Percentiles rank a stretch among this genome's conserved stretches.
phyloP scores from a whole-genome alignment of 2,888 invertebrate species.

The Drosophila anomalata region DNA sequence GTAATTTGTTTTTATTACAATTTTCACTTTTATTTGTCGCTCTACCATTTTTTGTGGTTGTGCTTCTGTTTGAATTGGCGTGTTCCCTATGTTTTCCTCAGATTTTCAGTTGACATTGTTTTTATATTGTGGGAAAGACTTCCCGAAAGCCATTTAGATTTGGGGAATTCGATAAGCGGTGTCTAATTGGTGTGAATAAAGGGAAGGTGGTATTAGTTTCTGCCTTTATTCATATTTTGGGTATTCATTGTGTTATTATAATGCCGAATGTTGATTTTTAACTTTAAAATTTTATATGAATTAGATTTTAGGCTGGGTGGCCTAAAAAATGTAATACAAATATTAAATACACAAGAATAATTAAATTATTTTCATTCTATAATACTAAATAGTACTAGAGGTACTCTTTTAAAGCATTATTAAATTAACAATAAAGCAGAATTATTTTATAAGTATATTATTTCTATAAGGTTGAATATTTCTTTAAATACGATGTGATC shows the following conservation, averaged over 20 bases:
- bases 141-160: slow-evolving; percentile 32
- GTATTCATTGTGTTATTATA: neutral
- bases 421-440: too few relatives aligned
- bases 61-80: slow-evolving; percentile 40
- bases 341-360: too few relatives aligned
- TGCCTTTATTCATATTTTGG: neutral
- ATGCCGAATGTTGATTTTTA: too few relatives aligned
- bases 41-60: slow-evolving; percentile 22
- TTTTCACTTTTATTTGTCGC: slow-evolving; percentile 61
- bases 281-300: too few relatives aligned
- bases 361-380: too few relatives aligned
- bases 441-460: too few relatives aligned
- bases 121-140: slow-evolving; percentile 35
- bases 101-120: slow-evolving; percentile 46
- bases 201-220: neutral
- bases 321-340: too few relatives aligned
- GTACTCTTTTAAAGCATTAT: too few relatives aligned
- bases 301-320: too few relatives aligned
- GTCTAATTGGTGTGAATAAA: slow-evolving; percentile 39
- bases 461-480: too few relatives aligned
- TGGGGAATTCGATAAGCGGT: slow-evolving; percentile 22
- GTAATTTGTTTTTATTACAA: slow-evolving; percentile 78
- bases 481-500: too few relatives aligned
- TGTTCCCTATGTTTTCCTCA: slow-evolving; percentile 23
- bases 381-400: too few relatives aligned